Evolutionary conservation across 2,888 invertebrate genomes (phyloP).

Genomic region (Spodoptera exigua): DNA sequence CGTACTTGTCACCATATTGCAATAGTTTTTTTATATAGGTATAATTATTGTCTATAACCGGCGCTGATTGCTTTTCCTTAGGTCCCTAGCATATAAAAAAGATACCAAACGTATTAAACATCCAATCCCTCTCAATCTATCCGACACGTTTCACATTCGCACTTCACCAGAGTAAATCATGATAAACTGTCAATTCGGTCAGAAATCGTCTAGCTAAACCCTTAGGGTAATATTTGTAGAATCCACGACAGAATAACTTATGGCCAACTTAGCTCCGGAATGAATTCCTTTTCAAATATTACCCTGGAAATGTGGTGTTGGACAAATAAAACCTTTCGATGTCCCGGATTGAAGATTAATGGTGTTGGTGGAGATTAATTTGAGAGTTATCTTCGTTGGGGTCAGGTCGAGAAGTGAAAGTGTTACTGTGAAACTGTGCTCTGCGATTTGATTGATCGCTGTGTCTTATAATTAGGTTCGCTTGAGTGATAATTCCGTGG

Average conservation of each 20-base stretch:
- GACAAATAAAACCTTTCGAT: slow-evolving; percentile 61
- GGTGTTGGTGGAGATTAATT: slow-evolving; percentile 54
- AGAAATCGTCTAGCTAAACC: slow-evolving; percentile 48
- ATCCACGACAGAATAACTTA: slow-evolving; percentile 59
- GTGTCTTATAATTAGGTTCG: slow-evolving; percentile 35
- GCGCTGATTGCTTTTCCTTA: no score
- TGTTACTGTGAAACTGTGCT: slow-evolving; percentile 10
- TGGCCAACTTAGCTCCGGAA: slow-evolving; percentile 58
- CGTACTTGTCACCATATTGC: no score
- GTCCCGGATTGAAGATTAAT: slow-evolving; percentile 57
- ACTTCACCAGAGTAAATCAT: slow-evolving; percentile 24
- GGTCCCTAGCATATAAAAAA: no score
- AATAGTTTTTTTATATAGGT: no score
- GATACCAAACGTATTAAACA: slow-evolving; percentile 5
- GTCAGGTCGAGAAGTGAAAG: slow-evolving; percentile 44
- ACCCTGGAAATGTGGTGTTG: slow-evolving; percentile 57
- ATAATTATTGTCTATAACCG: no score
- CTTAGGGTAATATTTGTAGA: slow-evolving; percentile 62
- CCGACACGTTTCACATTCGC: slow-evolving; percentile 10
- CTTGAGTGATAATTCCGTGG: slow-evolving; percentile 32
- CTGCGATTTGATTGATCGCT: slow-evolving; percentile 42
- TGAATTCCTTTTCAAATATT: slow-evolving; percentile 62
- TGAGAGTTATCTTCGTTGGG: slow-evolving; percentile 45
- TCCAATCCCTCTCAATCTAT: slow-evolving; percentile 3
- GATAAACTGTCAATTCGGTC: slow-evolving; percentile 49